Conservation (phyloP, 1,140 invertebrate species). For the Anagrus nilaparvatae region DNA sequence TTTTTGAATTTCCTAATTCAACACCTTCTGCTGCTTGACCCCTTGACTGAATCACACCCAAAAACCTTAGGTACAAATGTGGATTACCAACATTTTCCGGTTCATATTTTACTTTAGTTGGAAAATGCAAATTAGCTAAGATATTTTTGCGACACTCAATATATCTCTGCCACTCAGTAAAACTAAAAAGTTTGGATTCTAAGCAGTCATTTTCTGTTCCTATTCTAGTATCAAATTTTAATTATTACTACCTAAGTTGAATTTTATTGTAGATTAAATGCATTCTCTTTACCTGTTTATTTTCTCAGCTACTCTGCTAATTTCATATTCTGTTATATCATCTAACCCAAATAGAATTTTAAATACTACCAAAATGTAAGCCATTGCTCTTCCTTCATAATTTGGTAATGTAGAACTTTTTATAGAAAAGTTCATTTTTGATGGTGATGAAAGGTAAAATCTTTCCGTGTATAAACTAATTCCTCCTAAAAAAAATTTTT, state of each 20-base stretch:
- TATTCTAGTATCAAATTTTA: too few species aligned
- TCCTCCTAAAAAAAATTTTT: conserved; percentile 25
- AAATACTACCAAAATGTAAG: conserved; percentile 50
- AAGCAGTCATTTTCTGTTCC: conserved; percentile 20
- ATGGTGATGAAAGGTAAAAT: conserved; percentile 34
- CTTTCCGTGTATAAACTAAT: conserved; percentile 32
- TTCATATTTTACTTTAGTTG: conserved; percentile 37
- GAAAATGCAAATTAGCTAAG: conserved; percentile 43
- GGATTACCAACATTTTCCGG: conserved; percentile 19
- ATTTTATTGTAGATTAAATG: too few species aligned
- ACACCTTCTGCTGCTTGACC: conserved; percentile 15
- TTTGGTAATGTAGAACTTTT: conserved; percentile 36
- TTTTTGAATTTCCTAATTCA: conserved; percentile 16
- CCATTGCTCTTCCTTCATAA: conserved; percentile 52
- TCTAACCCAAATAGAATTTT: conserved; percentile 55
- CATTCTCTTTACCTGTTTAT: conserved; percentile 37
- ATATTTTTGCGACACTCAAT: conserved; percentile 48
- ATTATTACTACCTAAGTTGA: too few species aligned
- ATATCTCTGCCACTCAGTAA: conserved; percentile 51
- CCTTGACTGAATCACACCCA: conserved; percentile 21
- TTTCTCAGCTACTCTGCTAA: conserved; percentile 43
- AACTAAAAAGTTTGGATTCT: conserved; percentile 45
- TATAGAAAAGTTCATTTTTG: conserved; percentile 29
- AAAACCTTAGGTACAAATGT: conserved; percentile 27
- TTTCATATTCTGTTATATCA: conserved; percentile 48